Evolutionary conservation across 2,113 vertebrate species (phyloP).

Genomic region (Ceuthmochares aereus): DNA sequence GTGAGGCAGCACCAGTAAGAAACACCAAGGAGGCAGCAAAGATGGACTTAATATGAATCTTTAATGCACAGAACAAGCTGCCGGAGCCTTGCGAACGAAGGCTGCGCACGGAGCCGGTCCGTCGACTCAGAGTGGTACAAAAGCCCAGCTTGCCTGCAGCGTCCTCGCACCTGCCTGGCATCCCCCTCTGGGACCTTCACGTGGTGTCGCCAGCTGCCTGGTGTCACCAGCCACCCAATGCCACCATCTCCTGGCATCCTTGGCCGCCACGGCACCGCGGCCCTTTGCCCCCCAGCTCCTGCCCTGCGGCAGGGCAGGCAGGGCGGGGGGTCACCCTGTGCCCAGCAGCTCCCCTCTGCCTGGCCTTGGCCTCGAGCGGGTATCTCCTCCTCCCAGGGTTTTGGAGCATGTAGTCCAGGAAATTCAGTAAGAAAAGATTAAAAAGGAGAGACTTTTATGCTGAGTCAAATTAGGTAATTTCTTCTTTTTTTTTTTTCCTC

Average conservation of each 20-base stretch:
- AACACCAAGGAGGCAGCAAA: slow-evolving; percentile 55
- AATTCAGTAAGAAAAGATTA: slow-evolving; percentile 76
- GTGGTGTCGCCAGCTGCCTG: not conserved
- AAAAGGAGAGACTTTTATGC: slow-evolving; percentile 72
- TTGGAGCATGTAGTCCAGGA: slow-evolving; percentile 47
- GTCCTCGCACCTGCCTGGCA: not conserved
- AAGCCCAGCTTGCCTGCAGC: slow-evolving; percentile 19
- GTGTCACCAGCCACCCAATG: not conserved
- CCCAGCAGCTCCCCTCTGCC: not conserved
- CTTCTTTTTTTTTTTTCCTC: not conserved
- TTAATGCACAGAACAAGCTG: slow-evolving; percentile 80
- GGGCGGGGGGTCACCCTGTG: not conserved
- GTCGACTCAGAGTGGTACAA: not conserved
- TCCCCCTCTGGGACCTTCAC: not conserved
- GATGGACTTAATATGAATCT: slow-evolving; percentile 77
- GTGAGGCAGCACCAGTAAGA: not conserved
- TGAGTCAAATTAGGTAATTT: slow-evolving; percentile 71
- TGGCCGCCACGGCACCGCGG: not conserved
- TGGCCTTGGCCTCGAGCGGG: not conserved
- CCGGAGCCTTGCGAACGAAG: slow-evolving; percentile 48
- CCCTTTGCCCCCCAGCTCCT: not conserved
- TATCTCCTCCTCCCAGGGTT: slow-evolving; percentile 25
- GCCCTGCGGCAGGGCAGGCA: not conserved
- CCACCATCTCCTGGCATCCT: not conserved
- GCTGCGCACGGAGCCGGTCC: slow-evolving; percentile 39